phyloP scores from a whole-genome alignment of 1,140 invertebrate genomes.

The Conopomorpha cramerella region DNA sequence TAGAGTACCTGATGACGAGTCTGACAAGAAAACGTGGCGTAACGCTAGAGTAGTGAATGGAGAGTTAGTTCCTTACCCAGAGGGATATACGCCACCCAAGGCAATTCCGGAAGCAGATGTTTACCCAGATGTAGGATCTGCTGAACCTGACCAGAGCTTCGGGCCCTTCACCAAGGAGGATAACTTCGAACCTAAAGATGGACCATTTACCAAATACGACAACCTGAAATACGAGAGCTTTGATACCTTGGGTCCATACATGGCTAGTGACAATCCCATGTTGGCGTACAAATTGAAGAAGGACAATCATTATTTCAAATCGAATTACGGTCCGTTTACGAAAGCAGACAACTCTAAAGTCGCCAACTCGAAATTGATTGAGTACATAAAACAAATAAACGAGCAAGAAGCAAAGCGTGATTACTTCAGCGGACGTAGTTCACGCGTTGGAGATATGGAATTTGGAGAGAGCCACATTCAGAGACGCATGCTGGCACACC shows the following conservation, averaged over 20 bases:
- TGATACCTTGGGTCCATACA: slow-evolving; percentile 29
- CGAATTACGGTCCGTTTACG: slow-evolving; percentile 62
- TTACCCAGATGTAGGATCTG: slow-evolving; percentile 45
- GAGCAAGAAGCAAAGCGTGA: slow-evolving; percentile 63
- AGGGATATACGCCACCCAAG: slow-evolving; percentile 67
- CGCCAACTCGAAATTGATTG: slow-evolving; percentile 62
- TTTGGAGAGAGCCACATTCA: slow-evolving; percentile 63
- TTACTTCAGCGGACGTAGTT: slow-evolving; percentile 59
- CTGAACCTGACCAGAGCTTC: slow-evolving; percentile 35
- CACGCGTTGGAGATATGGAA: slow-evolving; percentile 48
- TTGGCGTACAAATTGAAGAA: slow-evolving; percentile 46
- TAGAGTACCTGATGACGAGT: slow-evolving; percentile 80
- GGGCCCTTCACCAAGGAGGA: slow-evolving; percentile 57
- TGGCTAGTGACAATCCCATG: slow-evolving; percentile 32
- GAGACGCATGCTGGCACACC: slow-evolving; percentile 70
- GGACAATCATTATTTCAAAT: slow-evolving; percentile 40
- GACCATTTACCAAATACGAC: slow-evolving; percentile 55
- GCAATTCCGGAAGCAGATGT: slow-evolving; percentile 62
- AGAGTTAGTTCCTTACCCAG: slow-evolving; percentile 71
- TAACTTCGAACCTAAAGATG: slow-evolving; percentile 51
- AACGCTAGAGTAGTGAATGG: slow-evolving; percentile 86
- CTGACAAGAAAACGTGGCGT: slow-evolving; percentile 80
- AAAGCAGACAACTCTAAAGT: slow-evolving; percentile 63
- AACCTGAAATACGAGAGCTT: slow-evolving; percentile 45
- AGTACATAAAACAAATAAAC: slow-evolving; percentile 69